These are phyloP conservation scores for Pithecia hirsuta DNA, from an alignment of 2,797 vertebrate species.

Conservation along the genomic window DNA sequence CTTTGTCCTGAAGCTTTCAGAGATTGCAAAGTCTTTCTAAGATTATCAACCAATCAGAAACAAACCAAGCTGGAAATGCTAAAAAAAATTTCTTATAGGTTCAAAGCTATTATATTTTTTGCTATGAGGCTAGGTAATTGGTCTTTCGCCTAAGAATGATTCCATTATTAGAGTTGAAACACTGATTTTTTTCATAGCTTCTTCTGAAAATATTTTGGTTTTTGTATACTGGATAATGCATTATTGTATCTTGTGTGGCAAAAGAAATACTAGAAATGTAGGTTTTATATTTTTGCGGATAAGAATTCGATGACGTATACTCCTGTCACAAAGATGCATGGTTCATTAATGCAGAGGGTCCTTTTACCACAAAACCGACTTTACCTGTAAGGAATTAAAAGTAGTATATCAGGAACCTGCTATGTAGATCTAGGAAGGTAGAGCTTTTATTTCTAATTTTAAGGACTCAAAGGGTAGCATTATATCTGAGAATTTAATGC, in stretches of 20 bases:
- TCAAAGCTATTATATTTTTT: neutral
- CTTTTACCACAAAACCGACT: neutral
- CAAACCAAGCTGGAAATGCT: neutral
- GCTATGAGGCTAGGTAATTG: neutral
- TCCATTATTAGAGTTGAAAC: neutral
- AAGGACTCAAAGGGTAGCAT: neutral
- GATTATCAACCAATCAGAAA: neutral
- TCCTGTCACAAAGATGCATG: neutral
- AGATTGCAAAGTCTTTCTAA: neutral
- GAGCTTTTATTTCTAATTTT: neutral
- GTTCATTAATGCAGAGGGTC: neutral
- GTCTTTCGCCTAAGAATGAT: neutral
- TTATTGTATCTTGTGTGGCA: neutral
- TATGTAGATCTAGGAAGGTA: no score
- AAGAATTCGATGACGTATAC: neutral
- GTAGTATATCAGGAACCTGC: neutral
- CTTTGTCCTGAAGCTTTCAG: neutral
- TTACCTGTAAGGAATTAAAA: neutral
- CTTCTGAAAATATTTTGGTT: neutral
- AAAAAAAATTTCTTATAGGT: neutral
- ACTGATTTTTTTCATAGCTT: neutral
- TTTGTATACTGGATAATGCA: neutral
- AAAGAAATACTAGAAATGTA: neutral
- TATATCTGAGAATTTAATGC: neutral
- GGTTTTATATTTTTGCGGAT: neutral